Evolutionary conservation across 2,888 invertebrate genomes (phyloP), one percentile per base, ranked within the genome.

Genomic region (Pristionchus maxplancki): DNA sequence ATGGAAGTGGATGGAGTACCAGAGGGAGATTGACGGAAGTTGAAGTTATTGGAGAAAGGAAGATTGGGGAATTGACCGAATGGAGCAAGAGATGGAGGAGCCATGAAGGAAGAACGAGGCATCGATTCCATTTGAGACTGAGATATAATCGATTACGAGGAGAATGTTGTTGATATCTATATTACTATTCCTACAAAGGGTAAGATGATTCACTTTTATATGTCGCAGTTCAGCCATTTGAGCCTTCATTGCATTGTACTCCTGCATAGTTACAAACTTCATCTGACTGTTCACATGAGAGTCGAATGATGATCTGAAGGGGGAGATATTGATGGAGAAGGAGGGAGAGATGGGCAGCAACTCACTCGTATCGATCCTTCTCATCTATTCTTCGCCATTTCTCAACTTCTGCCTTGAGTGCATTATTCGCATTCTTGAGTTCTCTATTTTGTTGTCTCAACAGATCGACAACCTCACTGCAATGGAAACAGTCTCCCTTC

Each of bases 1-100:
- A 83, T 53, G 11, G 82, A 83, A 34, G 82, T 83, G 31, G 82
- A 83, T 34, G 82, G 82, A 83, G 82, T 83, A n/a, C 82, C 53
- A 31, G 82, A 53, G 28, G 82, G 53, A 83, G 82, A 31, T 81
- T 11, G 31, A 78, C n/a, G 44, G 53, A 28, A 20, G 53, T 31
- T 37, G 37, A 53, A 53, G 6, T 50, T 31, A 53, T 83, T 81
- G 6, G 53, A 28, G 34, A 37, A 83, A 15, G 82, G 53, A 31
- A 53, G 37, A 24, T 50, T 50, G 1, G 50, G 53, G 53, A 83
- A 83, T 50, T 40, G 82, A 53, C 28, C 20, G 37, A 53, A 53
- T 20, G 82, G 82, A 53, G 53, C 17, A 24, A 83, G n/a, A n/a
- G 53, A 83, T 28, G 81, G 78, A 40, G 81, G 78, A 78, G 44